These are phyloP conservation scores for Pterostichus niger DNA, from an alignment of 2,888 invertebrate genomes.

Conservation along the genomic window DNA sequence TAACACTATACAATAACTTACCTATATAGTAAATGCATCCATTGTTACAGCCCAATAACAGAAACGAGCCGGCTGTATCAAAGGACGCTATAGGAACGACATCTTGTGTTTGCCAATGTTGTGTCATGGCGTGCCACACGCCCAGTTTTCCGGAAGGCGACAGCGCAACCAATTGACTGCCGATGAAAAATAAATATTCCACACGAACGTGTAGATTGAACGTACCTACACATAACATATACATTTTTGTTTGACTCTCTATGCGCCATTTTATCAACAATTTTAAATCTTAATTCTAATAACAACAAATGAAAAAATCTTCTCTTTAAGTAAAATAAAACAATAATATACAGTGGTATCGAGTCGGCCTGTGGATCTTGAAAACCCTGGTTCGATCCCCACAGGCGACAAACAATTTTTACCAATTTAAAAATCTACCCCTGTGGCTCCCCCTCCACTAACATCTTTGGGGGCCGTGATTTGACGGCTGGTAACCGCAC, in stretches of 20 bases:
- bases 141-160: slow-evolving; percentile 96
- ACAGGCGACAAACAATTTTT: too few relatives aligned
- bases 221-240: slow-evolving; percentile 80
- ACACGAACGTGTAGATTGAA: slow-evolving; percentile 96
- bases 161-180: slow-evolving; percentile 97
- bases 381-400: too few relatives aligned
- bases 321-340: too few relatives aligned
- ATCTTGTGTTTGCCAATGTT: slow-evolving; percentile 99
- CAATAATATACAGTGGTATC: too few relatives aligned
- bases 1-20: slow-evolving; percentile 75
- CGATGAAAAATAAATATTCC: slow-evolving; percentile 98
- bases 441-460: too few relatives aligned
- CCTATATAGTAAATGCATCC: slow-evolving; percentile 98
- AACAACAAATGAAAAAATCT: too few relatives aligned
- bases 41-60: slow-evolving; percentile 96
- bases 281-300: too few relatives aligned
- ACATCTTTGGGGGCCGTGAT: too few relatives aligned
- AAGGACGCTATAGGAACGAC: slow-evolving; percentile 97
- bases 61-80: slow-evolving; percentile 97
- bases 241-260: neutral
- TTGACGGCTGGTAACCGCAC: too few relatives aligned
- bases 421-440: too few relatives aligned
- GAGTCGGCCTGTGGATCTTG: too few relatives aligned
- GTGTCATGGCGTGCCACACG: slow-evolving; percentile 99
- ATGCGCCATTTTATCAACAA: too few relatives aligned